These are phyloP conservation scores for Salvator merianae DNA, from an alignment of 2,113 vertebrate species.

Conservation along the genomic window DNA sequence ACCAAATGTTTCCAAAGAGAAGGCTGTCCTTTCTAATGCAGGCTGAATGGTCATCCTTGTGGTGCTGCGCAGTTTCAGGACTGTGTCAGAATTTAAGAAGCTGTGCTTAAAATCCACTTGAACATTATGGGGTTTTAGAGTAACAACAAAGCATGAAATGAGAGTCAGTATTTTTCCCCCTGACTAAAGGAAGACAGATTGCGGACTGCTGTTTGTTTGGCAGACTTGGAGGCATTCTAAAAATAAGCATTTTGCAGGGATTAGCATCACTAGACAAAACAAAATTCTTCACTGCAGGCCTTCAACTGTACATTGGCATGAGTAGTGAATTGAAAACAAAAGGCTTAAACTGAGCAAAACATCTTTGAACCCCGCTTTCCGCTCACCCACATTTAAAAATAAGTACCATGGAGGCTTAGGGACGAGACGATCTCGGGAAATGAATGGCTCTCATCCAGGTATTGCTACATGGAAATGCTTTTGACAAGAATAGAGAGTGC, in stretches of 20 bases:
- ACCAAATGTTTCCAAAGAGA: background rate
- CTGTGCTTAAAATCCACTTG: background rate
- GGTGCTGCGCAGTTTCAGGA: no score
- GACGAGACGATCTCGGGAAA: background rate
- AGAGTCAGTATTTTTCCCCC: background rate
- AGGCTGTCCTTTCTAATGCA: background rate
- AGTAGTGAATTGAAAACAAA: slow-evolving; percentile 20
- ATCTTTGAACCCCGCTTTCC: background rate
- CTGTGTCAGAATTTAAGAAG: background rate
- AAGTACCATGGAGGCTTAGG: background rate
- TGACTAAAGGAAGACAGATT: slow-evolving; percentile 22
- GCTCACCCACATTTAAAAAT: slow-evolving; percentile 11
- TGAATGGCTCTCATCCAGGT: background rate
- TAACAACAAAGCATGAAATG: background rate
- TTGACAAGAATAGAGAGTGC: background rate
- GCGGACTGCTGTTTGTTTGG: slow-evolving; percentile 15
- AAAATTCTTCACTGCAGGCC: background rate
- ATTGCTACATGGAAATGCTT: background rate
- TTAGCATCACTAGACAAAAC: slow-evolving; percentile 33
- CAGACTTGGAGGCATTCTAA: background rate
- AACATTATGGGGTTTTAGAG: accelerated
- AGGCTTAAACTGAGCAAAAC: slow-evolving; percentile 19
- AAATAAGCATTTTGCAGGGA: slow-evolving; percentile 29
- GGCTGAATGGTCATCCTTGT: background rate
- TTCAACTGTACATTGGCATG: background rate